Conservation (phyloP, 2,888 invertebrate genomes). For the Cephonodes hylas region DNA sequence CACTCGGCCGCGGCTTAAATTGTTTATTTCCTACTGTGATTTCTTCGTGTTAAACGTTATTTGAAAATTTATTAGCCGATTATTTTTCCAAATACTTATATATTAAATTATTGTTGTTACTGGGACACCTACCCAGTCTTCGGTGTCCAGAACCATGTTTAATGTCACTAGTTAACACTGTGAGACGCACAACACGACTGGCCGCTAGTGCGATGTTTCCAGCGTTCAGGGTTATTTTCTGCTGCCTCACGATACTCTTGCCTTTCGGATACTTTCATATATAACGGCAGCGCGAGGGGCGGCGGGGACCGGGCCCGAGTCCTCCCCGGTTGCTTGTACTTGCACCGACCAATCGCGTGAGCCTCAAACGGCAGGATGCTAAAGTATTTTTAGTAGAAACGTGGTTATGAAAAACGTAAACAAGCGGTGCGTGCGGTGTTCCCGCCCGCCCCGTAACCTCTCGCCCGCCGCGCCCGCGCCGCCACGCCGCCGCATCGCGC, state of each 20-base stretch:
- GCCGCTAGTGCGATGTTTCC: constrained; percentile 65
- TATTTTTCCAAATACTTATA: constrained; percentile 12
- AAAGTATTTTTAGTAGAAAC: constrained; percentile 78
- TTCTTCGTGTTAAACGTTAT: constrained; percentile 24
- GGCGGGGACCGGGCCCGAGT: constrained; percentile 50
- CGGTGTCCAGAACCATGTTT: constrained; percentile 78
- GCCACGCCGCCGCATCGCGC: constrained; percentile 13
- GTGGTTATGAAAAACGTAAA: constrained; percentile 79
- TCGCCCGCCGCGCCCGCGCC: constrained; percentile 19
- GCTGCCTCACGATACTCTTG: constrained; percentile 66
- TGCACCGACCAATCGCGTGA: constrained; percentile 70
- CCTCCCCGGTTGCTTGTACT: constrained; percentile 69
- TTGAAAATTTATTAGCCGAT: constrained; percentile 24
- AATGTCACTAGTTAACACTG: constrained; percentile 78
- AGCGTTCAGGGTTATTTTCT: constrained; percentile 80
- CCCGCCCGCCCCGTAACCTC: constrained; percentile 45
- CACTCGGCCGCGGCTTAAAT: constrained; percentile 39
- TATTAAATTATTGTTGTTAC: constrained; percentile 12
- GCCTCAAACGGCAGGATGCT: constrained; percentile 79
- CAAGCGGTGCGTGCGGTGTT: constrained; percentile 61
- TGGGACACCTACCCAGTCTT: constrained; percentile 75
- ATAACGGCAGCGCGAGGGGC: constrained; percentile 47
- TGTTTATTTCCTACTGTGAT: constrained; percentile 28
- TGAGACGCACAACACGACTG: constrained; percentile 82
- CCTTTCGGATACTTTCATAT: constrained; percentile 70